Base-by-base conservation (phyloP, 2,888 invertebrate species). In the Acanthosepion pharaonis region DNA sequence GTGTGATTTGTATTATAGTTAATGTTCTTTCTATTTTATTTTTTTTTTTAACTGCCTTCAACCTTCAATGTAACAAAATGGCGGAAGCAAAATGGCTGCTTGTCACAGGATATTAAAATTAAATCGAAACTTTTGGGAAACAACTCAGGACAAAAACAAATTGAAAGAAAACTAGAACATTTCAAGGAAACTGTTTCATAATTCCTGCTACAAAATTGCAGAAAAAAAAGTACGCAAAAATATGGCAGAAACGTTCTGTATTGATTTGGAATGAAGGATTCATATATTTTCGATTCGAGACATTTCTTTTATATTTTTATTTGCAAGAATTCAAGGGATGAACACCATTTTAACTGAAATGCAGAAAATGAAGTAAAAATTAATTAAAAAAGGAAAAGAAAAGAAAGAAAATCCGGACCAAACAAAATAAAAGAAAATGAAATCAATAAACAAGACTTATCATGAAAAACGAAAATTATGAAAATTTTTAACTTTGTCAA, bases 41-140 rank as follows among this genome's bases (percentile, higher is more conserved):
- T 78, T n/a, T 78, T 33, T n/a, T 78, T 11, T 5, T 11, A n/a
- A 28, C 78, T 33, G n/a, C 11, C 78, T 28, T 78, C 78, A 78
- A n/a, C 78, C n/a, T n/a, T 78, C 78, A 78, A 11, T 18, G 4
- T n/a, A n/a, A 18, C 78, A 78, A 78, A 15, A 78, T 78, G n/a
- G n/a, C 78, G 78, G 78, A 78, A 78, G n/a, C 78, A 78, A n/a
- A 78, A 78, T 78, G 78, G n/a, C 78, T 15, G n/a, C n/a, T 78
- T 78, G 78, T 78, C 78, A 78, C 78, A 78, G 78, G 78, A 78
- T 78, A 78, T 78, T 78, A 78, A 78, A 78, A 78, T 78, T 78
- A 78, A 78, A 78, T 78, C n/a, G n/a, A 78, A 78, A 78, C 78
- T 78, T 78, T 78, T 78, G 15, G n/a, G 78, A 78, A 15, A 78